Conservation (phyloP, 37 sponge, comb jelly and placozoan species). For the Cliona cf. orientalis region DNA sequence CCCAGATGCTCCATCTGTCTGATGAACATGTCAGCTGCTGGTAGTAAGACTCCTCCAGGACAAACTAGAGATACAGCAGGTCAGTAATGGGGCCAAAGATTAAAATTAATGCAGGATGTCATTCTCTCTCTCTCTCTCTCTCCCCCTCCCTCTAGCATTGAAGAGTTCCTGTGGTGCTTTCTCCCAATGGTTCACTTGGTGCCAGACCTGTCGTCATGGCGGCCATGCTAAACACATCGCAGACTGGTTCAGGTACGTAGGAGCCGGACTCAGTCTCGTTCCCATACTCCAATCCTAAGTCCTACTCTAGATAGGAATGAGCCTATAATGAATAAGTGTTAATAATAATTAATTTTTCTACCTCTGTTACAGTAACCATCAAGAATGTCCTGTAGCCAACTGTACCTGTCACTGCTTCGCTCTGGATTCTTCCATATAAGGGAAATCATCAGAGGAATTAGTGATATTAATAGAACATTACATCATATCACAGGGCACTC, state of each 20-base stretch:
- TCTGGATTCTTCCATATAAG: constrained; percentile 40
- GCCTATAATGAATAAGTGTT: background rate
- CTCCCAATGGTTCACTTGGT: constrained; percentile 92
- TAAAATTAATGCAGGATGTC: background rate
- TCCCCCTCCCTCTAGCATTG: constrained; percentile 6
- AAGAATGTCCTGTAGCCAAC: constrained; percentile 79
- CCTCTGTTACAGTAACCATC: constrained; percentile 55
- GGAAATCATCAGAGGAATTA: too few relatives aligned
- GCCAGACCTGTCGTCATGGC: constrained; percentile 90
- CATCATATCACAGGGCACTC: too few relatives aligned
- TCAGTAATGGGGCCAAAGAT: background rate
- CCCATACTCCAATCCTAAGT: background rate
- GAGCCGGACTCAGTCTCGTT: background rate
- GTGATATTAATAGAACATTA: too few relatives aligned
- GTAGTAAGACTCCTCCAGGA: constrained; percentile 6
- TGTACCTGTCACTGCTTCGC: constrained; percentile 73
- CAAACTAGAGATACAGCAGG: background rate
- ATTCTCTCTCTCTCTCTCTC: constrained; percentile 9
- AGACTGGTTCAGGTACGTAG: constrained; percentile 85
- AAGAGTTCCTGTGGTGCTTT: constrained; percentile 37
- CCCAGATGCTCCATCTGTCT: constrained; percentile 89
- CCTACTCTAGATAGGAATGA: background rate
- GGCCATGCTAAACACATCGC: constrained; percentile 86
- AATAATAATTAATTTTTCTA: background rate
- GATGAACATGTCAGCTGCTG: constrained; percentile 70